phyloP scores from a whole-genome alignment of 2,797 vertebrate genomes.

The Sciurus carolinensis region DNA sequence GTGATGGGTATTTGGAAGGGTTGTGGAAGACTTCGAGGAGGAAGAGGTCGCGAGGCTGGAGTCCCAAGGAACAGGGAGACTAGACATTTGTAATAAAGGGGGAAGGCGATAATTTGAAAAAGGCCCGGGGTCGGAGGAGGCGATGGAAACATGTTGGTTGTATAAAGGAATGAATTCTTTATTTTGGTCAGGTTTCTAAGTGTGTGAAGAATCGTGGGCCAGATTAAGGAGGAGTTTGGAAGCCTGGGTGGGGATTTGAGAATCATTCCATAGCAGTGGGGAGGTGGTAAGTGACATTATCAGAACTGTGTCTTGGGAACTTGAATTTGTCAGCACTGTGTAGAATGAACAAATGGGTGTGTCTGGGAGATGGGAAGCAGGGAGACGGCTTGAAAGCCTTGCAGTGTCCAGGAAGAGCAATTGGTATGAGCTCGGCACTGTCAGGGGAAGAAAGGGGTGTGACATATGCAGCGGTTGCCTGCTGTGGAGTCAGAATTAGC shows the following conservation, averaged over 20 bases:
- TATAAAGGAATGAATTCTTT: neutral
- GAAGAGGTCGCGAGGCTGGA: neutral
- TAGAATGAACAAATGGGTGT: neutral
- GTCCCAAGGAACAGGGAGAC: neutral
- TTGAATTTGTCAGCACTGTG: neutral
- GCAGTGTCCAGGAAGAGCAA: neutral
- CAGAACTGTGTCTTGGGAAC: neutral
- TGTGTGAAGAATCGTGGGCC: neutral
- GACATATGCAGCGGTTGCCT: neutral
- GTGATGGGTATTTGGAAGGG: neutral
- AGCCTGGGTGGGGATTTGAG: neutral
- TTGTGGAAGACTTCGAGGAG: neutral
- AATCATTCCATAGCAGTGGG: neutral
- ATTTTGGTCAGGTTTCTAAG: constrained; percentile 33
- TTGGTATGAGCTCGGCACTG: neutral
- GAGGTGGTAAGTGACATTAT: neutral
- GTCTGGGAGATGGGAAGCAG: neutral
- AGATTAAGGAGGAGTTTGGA: constrained; percentile 11
- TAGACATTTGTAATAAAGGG: neutral
- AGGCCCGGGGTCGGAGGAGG: too few relatives aligned
- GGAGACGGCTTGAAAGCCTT: neutral
- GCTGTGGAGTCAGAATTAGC: neutral
- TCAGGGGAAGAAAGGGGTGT: neutral
- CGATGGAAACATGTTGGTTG: neutral
- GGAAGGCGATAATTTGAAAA: neutral